Evolutionary conservation across 2,888 invertebrate species (phyloP), one percentile per base, ranked within the genome.

Genomic region (Luffia ferchaultella): DNA sequence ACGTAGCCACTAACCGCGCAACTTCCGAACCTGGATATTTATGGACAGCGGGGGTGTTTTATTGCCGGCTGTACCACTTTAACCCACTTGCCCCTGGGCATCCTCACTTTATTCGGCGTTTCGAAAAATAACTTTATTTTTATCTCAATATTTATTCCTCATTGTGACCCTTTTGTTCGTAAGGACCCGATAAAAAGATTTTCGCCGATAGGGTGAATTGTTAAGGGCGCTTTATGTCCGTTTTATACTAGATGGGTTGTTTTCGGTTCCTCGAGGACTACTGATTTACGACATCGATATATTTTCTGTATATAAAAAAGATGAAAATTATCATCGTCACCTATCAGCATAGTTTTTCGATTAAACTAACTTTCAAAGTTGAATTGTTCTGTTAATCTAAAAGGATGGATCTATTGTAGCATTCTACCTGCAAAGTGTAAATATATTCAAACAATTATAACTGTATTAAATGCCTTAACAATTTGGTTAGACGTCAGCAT

Each of bases 41-140:
- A 83, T 82, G 78, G 76, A 71, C 72, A 75, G 72, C 71, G 76
- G 78, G 82, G 82, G 71, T 80, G 77, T 69, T 82, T 82, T 80
- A 80, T 80, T 67, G 76, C 73, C 58, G 66, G 60, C 62, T 74
- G 73, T 70, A 70, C 75, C 74, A 73, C 73, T 80, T 79, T 80
- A 80, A 76, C 79, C 79, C 73, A 72, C 70, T 80, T 71, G 80
- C 80, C 78, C 70, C 73, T 66, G 79, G 80, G 78, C 62, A 74
- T 80, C 73, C 71, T 67, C 76, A 77, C 77, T 78, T 71, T 68
- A 61, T 60, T 60, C 72, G 70, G 72, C 67, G 65, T 73, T 74
- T 66, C 65, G 68, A 75, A 72, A 76, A 78, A 78, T 73, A 77
- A 74, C 67, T 75, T 74, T 73, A 71, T 73, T 78, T 76, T 78